Evolutionary conservation across 2,888 invertebrate species (phyloP), one percentile per base, ranked within the genome.

Genomic region (Aradus depressus): DNA sequence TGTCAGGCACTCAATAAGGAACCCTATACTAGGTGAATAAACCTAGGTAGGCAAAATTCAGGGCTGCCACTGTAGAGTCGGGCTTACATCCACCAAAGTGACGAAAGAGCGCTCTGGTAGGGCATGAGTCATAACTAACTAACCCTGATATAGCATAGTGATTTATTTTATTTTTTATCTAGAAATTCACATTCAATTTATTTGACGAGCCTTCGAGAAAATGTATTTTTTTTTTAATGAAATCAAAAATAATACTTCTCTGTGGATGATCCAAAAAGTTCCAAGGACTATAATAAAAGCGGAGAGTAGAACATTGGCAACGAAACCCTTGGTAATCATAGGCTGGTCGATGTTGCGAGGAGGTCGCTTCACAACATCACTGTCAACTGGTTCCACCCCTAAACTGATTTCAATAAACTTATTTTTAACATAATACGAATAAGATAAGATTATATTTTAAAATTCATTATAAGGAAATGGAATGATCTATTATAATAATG

Each of bases 321-420:
- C 80, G 41, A 98, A 75, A 25, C 80, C 75, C 56, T 81, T 78
- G 0, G 92, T 95, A 52, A 98, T 89, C 84, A 98, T 97, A 21
- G 91, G 86, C 52, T 96, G 88, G 62, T 86, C 82, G 0, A 89
- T 89, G 68, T 93, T 87, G 18, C 97, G 75, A 1, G 97, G 95
- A 41, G 88, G 83, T 58, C 93, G 89, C 49, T 84, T 80, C 18
- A 96, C 76, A n/a, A 98, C 95, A 68, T 95, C 92, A 65, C 85
- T 88, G 72, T 96, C 96, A 12, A 97, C 97, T 0, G 97, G 96
- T 69, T 98, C 97, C 10, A 98, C 96, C 50, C 97, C 97, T 61
- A 98, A 76, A 61, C 92, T 90, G 61, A 18, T 64, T 54, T 55
- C 21, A 44, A 28, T 44, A 50, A 43, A 51, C 8, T 4, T 22